Conservation (phyloP, 2,113 vertebrate species). For the Brevimyrus niger region DNA sequence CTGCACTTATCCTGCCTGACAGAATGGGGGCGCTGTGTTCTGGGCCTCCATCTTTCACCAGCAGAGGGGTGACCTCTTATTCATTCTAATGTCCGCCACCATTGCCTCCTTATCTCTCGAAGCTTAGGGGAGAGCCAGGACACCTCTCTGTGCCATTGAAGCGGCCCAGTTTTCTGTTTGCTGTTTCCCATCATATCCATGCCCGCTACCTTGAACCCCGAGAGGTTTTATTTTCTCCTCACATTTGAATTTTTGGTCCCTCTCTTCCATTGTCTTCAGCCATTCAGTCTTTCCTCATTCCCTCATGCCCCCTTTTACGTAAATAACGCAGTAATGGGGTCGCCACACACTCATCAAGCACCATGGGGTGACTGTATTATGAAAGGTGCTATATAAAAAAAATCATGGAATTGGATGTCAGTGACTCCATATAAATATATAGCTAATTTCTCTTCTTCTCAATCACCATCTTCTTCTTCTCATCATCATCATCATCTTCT, state of each 20-base stretch:
- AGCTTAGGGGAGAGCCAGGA: neutral
- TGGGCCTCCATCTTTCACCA: neutral
- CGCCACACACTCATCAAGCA: neutral
- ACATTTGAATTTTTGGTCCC: neutral
- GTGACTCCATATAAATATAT: neutral
- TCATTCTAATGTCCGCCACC: neutral
- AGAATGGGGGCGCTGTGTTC: neutral
- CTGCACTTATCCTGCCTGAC: neutral
- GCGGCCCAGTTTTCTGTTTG: neutral
- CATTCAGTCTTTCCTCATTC: neutral
- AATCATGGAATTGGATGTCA: neutral
- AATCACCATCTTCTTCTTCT: neutral
- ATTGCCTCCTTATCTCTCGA: neutral
- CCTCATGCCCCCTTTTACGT: neutral
- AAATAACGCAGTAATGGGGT: neutral
- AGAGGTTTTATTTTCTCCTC: neutral
- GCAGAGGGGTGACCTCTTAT: neutral
- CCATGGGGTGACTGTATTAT: neutral
- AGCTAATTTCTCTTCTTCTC: neutral
- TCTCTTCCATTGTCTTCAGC: neutral
- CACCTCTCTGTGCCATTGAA: neutral
- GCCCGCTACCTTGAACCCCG: neutral
- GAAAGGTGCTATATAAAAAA: neutral
- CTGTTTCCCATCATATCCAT: neutral
- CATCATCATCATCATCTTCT: neutral